A percentile compares a stretch with the other conserved stretches of the same genome.
phyloP scores from a whole-genome alignment of 2,888 invertebrate genomes.

The Calliphora vomitoria region DNA sequence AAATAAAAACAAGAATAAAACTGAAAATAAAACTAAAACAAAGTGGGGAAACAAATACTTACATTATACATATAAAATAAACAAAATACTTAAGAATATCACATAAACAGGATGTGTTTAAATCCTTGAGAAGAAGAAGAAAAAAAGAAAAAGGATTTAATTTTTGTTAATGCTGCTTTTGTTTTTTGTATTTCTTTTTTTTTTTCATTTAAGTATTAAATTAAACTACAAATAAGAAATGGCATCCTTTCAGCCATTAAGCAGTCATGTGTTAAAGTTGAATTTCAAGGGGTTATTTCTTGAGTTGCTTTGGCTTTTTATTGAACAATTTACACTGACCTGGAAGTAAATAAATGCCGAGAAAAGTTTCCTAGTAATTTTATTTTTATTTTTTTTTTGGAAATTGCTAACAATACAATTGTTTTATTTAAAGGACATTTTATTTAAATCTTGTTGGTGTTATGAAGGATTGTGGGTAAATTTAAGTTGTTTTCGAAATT shows the following conservation, averaged over 20 bases:
- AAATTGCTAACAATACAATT: too few species aligned
- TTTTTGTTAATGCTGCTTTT: background rate
- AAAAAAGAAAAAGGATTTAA: conserved; percentile 21
- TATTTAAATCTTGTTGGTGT: too few species aligned
- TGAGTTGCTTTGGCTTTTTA: background rate
- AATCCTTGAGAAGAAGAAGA: background rate
- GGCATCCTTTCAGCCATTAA: background rate
- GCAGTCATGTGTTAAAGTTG: conserved; percentile 51
- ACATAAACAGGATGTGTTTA: conserved; percentile 7
- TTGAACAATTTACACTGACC: conserved; percentile 8
- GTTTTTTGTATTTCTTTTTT: background rate
- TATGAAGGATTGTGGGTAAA: too few species aligned
- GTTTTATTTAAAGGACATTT: too few species aligned
- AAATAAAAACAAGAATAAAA: conserved; percentile 49
- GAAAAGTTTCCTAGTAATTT: background rate
- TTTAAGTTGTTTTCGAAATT: too few species aligned
- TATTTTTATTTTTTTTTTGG: background rate
- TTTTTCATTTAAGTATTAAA: conserved; percentile 14
- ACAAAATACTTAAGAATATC: conserved; percentile 31
- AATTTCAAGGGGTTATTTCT: background rate
- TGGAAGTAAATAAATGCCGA: background rate
- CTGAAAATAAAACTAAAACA: conserved; percentile 23
- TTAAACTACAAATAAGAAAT: conserved; percentile 24
- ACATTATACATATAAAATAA: background rate
- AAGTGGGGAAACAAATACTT: conserved; percentile 13